Percentiles rank a stretch among this genome's conserved stretches.
Conservation (phyloP, 2,888 invertebrate genomes). For the Synanthedon vespiformis region DNA sequence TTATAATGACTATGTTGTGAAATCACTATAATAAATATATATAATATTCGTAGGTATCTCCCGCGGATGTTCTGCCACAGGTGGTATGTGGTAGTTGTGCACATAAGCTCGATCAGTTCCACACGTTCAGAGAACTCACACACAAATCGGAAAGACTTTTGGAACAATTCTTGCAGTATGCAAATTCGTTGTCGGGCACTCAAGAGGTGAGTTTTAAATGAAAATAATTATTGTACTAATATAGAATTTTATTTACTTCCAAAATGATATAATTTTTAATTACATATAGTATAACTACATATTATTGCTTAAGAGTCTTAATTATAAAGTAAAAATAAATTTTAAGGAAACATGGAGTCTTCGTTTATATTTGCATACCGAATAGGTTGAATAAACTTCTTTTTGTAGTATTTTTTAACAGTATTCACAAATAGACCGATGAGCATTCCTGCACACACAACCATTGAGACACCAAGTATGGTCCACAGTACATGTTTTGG, state of each 20-base stretch:
- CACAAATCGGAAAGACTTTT: slow-evolving; percentile 81
- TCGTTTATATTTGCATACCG: slow-evolving; percentile 47
- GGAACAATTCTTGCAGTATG: slow-evolving; percentile 80
- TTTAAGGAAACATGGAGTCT: slow-evolving; percentile 46
- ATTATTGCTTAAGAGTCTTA: background rate
- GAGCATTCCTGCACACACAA: slow-evolving; percentile 48
- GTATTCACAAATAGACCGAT: slow-evolving; percentile 47
- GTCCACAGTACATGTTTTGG: slow-evolving; percentile 59
- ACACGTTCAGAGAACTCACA: slow-evolving; percentile 81
- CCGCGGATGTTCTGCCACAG: slow-evolving; percentile 81
- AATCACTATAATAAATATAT: slow-evolving; percentile 6
- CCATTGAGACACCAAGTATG: slow-evolving; percentile 48
- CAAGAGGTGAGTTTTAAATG: slow-evolving; percentile 68
- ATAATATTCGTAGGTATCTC: slow-evolving; percentile 74
- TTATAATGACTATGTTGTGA: slow-evolving; percentile 31
- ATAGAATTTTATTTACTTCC: background rate
- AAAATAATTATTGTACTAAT: slow-evolving; percentile 2
- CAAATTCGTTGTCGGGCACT: slow-evolving; percentile 75
- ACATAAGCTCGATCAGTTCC: slow-evolving; percentile 79
- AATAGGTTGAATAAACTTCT: slow-evolving; percentile 44
- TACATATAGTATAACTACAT: slow-evolving; percentile 7
- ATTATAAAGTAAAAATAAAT: slow-evolving; percentile 4
- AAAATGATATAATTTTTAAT: slow-evolving; percentile 8
- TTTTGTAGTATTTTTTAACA: slow-evolving; percentile 41
- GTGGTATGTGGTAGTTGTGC: slow-evolving; percentile 83